Evolutionary conservation across 2,113 vertebrate species (phyloP).

Genomic region (Meriones unguiculatus): DNA sequence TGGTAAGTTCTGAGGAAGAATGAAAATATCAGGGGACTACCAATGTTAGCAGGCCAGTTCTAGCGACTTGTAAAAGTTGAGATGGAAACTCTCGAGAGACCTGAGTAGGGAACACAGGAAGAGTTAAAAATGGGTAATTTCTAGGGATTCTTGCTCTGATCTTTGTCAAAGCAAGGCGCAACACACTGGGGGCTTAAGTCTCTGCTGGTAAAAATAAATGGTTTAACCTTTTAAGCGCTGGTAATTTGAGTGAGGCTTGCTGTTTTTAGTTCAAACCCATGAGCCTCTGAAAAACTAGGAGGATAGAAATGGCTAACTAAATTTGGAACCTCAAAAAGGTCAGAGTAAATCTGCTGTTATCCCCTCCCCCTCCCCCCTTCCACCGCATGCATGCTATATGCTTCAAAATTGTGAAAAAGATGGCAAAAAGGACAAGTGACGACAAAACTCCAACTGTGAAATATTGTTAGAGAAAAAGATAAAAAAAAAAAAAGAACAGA

Average conservation of each 20-base stretch:
- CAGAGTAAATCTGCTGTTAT: constrained; percentile 80
- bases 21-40: not conserved
- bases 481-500: constrained; percentile 72
- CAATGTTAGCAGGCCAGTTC: not conserved
- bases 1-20: not conserved
- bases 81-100: constrained; percentile 14
- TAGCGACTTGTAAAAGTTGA: constrained; percentile 34
- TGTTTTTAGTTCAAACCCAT: constrained; percentile 71
- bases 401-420: constrained; percentile 76
- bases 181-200: constrained; percentile 12
- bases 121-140: constrained; percentile 63
- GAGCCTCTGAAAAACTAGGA: constrained; percentile 68
- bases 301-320: constrained; percentile 84
- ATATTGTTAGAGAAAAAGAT: constrained; percentile 80
- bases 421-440: constrained; percentile 79
- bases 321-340: constrained; percentile 83
- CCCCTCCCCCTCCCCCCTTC: constrained; percentile 55
- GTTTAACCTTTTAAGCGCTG: constrained; percentile 79
- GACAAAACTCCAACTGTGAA: constrained; percentile 80
- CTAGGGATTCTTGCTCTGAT: constrained; percentile 51
- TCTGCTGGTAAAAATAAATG: constrained; percentile 74
- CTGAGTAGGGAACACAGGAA: constrained; percentile 40
- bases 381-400: constrained; percentile 77
- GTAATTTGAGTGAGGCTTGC: constrained; percentile 52
- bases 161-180: constrained; percentile 8